Evolutionary conservation across 1,140 invertebrate species (phyloP).

Genomic region (Drosophila busckii): DNA sequence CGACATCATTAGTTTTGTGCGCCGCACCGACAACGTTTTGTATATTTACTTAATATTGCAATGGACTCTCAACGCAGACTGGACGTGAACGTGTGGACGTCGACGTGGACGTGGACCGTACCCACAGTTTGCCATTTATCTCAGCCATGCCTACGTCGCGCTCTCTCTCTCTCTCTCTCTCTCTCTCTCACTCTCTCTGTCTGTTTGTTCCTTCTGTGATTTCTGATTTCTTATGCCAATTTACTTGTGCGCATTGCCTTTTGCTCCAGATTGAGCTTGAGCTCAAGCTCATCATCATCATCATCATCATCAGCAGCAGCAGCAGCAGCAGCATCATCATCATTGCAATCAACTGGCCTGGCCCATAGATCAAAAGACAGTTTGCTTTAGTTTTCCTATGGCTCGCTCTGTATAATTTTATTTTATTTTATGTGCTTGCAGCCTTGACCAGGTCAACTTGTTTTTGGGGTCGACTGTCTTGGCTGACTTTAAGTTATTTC

Average conservation of each 20-base stretch:
- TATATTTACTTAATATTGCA: constrained; percentile 78
- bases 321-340: constrained; percentile 16
- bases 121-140: constrained; percentile 44
- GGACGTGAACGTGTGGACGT: neutral
- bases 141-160: no score
- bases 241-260: constrained; percentile 39
- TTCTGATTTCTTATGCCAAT: constrained; percentile 77
- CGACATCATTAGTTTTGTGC: constrained; percentile 77
- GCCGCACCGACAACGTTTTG: constrained; percentile 75
- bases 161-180: no score
- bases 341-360: constrained; percentile 8
- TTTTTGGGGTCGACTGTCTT: constrained; percentile 48
- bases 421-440: constrained; percentile 71
- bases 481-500: constrained; percentile 72
- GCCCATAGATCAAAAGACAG: constrained; percentile 75
- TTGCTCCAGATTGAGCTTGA: constrained; percentile 51
- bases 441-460: constrained; percentile 77
- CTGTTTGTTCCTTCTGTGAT: constrained; percentile 62
- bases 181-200: no score
- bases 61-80: constrained; percentile 33
- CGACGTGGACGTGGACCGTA: neutral
- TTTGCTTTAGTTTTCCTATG: constrained; percentile 65
- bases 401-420: constrained; percentile 38
- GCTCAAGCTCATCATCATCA: constrained; percentile 30
- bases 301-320: constrained; percentile 29